Percentiles rank a stretch among this genome's conserved stretches.
Evolutionary conservation across 2,113 vertebrate species (phyloP).

Genomic region (Equus przewalskii): DNA sequence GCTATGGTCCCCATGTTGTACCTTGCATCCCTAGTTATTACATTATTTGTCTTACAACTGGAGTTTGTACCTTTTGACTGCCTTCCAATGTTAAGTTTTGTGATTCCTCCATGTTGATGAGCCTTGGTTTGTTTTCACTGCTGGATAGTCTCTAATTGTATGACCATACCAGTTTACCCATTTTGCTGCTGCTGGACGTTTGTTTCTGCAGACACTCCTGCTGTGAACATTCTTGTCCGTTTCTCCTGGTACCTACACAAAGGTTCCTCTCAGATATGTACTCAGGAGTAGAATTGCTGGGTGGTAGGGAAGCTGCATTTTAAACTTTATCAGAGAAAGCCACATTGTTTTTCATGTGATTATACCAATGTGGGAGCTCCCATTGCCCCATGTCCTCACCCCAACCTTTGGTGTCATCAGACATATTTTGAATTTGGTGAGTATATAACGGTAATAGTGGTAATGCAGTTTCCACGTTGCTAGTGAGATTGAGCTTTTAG

Average conservation of each 20-base stretch:
- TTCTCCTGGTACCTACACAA: background rate
- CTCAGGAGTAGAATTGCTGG: too few relatives aligned
- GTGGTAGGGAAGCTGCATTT: background rate
- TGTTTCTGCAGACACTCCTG: background rate
- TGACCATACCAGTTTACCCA: background rate
- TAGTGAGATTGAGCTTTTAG: background rate
- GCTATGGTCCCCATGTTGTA: background rate
- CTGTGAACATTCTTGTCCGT: background rate
- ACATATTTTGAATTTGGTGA: background rate
- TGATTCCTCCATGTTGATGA: background rate
- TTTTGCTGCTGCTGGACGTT: background rate
- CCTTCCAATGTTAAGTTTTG: background rate
- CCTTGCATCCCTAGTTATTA: background rate
- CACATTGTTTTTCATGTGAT: background rate
- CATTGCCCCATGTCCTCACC: background rate
- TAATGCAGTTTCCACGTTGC: background rate
- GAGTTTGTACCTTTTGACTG: background rate
- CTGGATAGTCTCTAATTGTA: background rate
- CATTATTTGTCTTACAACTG: background rate
- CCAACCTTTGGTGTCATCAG: background rate
- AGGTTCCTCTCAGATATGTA: background rate
- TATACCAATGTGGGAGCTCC: background rate
- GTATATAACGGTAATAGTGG: background rate
- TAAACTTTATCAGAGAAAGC: background rate
- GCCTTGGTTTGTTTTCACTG: background rate